These are phyloP conservation scores for Schizothorax lantsangensis DNA, from an alignment of 2,797 vertebrate genomes.

Conservation along the genomic window DNA sequence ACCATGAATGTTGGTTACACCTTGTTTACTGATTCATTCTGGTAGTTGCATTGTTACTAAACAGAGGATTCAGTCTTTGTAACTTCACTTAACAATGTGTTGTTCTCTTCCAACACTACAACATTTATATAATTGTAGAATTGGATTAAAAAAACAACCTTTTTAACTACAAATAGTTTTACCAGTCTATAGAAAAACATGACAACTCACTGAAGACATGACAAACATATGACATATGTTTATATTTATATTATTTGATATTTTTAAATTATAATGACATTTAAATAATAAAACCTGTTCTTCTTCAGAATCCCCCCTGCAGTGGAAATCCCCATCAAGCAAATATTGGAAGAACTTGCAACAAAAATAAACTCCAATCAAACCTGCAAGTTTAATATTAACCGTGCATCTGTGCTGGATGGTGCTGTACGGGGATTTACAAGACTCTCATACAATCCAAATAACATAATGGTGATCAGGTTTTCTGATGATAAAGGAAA, in stretches of 20 bases:
- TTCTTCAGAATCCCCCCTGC: neutral
- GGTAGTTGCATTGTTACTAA: neutral
- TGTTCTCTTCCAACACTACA: no score
- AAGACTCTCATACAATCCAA: constrained; percentile 36
- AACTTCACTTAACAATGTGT: no score
- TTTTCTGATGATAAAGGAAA: constrained; percentile 43
- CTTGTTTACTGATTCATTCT: neutral
- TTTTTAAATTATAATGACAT: neutral
- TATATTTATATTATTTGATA: neutral
- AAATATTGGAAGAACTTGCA: constrained; percentile 23
- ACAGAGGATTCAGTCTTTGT: neutral
- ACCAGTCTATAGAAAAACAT: neutral
- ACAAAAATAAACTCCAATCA: constrained; percentile 31
- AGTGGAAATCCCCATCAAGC: neutral
- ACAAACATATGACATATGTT: neutral
- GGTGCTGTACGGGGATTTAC: constrained; percentile 34
- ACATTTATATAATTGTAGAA: no score
- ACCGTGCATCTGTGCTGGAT: constrained; percentile 28
- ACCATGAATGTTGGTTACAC: neutral
- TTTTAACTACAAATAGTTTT: neutral
- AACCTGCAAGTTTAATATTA: constrained; percentile 44
- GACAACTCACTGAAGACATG: neutral
- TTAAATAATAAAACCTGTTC: neutral
- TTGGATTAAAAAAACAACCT: no score
- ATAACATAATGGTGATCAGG: constrained; percentile 37